Base-by-base conservation (phyloP, 2,797 vertebrate species). In the Phoebastria nigripes region DNA sequence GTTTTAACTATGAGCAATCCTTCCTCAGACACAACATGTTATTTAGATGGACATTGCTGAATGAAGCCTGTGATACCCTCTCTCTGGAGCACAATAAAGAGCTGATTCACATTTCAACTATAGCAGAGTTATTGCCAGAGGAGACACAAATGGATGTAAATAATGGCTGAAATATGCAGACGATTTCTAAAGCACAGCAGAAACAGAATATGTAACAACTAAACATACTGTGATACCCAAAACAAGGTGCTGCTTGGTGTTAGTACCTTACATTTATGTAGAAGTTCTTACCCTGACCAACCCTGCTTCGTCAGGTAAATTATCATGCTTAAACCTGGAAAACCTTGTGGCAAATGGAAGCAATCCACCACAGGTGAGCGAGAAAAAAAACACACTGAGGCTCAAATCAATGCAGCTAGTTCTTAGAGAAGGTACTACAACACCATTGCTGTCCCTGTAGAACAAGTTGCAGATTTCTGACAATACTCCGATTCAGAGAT, bases 301-400 rank as follows among this genome's bases (percentile, higher is more conserved):
- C 4, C 8, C 35, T 39, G 2, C 72, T 86, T 74, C 42, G 58
- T 76, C n/a, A 33, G 5, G 3, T 58, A 69, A 83, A 81, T 79
- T 72, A 66, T 6, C 6, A 11, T 33, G 2, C 58, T 72, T 77
- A 76, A 81, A 54, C 31, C 28, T 79, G 8, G 29, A 63, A 81
- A 93, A 55, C 18, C 12, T 63, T 71, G 54, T 90, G n/a, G 41
- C 26, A 89, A 33, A 29, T 49, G 20, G 55, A 91, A 77, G 8
- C 18, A 81, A 59, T 13, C 42, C 44, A 52, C 41, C 16, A 56
- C 35, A 63, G 22, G 1, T n/a, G 28, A 62, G 22, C 31, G 33
- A 31, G 22, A 7, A 47, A 78, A 78, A 72, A 12, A 28, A 2
- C 0, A 0, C 4, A 1, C 8, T 52, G 12, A 74, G 8, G 37